Evolutionary conservation across 2,888 invertebrate genomes (phyloP).

Genomic region (Sesia bembeciformis): DNA sequence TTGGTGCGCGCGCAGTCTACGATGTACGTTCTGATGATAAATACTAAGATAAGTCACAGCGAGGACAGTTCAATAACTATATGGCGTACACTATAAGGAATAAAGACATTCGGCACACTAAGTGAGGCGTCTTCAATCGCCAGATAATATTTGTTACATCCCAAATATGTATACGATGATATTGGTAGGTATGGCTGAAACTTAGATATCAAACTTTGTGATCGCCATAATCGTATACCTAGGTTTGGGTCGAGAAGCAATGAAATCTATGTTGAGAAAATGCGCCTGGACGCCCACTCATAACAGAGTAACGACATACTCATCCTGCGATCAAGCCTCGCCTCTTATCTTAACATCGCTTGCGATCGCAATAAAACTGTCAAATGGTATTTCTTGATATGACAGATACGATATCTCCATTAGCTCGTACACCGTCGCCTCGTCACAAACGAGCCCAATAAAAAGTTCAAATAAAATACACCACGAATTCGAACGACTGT

Average conservation of each 20-base stretch:
- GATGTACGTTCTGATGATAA: too few relatives aligned
- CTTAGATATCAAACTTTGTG: too few relatives aligned
- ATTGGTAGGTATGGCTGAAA: too few relatives aligned
- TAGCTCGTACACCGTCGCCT: slow-evolving; percentile 52
- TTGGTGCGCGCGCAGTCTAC: too few relatives aligned
- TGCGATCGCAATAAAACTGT: slow-evolving; percentile 63
- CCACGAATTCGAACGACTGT: slow-evolving; percentile 41
- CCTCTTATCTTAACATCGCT: slow-evolving; percentile 45
- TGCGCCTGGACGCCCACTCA: background rate
- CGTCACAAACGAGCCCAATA: slow-evolving; percentile 37
- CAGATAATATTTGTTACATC: too few relatives aligned
- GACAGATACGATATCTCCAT: slow-evolving; percentile 66
- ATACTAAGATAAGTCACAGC: too few relatives aligned
- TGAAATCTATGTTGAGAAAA: background rate
- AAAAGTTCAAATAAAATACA: slow-evolving; percentile 37
- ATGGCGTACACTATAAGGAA: too few relatives aligned
- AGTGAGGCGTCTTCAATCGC: too few relatives aligned
- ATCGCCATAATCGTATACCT: too few relatives aligned
- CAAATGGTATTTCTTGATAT: slow-evolving; percentile 56
- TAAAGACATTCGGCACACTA: too few relatives aligned
- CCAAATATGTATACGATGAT: too few relatives aligned
- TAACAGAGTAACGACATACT: slow-evolving; percentile 20
- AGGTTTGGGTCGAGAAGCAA: background rate
- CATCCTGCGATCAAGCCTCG: slow-evolving; percentile 24
- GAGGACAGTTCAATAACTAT: too few relatives aligned